phyloP scores from a whole-genome alignment of 2,888 invertebrate species.

The Patella depressa region DNA sequence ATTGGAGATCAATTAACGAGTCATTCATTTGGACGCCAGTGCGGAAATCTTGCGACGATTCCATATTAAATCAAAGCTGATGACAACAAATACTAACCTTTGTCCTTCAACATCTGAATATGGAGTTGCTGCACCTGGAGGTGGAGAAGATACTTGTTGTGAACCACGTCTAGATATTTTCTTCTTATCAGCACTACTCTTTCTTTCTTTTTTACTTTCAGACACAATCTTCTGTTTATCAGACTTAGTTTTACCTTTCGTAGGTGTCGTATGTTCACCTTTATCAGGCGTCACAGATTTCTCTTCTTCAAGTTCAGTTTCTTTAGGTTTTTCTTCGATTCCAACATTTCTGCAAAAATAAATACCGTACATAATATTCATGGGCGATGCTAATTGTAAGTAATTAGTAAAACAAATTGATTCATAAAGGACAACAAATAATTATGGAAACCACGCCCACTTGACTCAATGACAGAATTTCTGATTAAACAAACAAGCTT shows the following conservation, averaged over 20 bases:
- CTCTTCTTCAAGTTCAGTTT: conserved; percentile 65
- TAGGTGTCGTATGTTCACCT: conserved; percentile 60
- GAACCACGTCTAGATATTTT: conserved; percentile 54
- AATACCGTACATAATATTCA: neutral
- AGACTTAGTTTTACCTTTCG: conserved; percentile 54
- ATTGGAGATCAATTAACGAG: neutral
- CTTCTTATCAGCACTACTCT: conserved; percentile 62
- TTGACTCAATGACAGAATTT: neutral
- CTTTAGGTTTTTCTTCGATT: conserved; percentile 58
- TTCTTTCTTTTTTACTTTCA: conserved; percentile 47
- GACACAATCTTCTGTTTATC: conserved; percentile 32
- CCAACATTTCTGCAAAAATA: conserved; percentile 57
- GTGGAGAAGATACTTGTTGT: conserved; percentile 57
- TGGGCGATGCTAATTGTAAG: too few relatives aligned
- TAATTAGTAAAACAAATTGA: neutral
- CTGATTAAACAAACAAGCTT: too few relatives aligned
- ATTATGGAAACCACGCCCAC: neutral
- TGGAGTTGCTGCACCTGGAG: conserved; percentile 64
- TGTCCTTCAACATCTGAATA: conserved; percentile 63
- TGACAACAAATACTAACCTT: conserved; percentile 39
- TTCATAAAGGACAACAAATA: neutral
- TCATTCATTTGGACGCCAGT: neutral
- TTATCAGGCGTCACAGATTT: conserved; percentile 66
- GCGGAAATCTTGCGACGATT: too few relatives aligned
- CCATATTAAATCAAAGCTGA: neutral